Conservation (phyloP, 1,140 invertebrate genomes). For the Pissodes strobi region DNA sequence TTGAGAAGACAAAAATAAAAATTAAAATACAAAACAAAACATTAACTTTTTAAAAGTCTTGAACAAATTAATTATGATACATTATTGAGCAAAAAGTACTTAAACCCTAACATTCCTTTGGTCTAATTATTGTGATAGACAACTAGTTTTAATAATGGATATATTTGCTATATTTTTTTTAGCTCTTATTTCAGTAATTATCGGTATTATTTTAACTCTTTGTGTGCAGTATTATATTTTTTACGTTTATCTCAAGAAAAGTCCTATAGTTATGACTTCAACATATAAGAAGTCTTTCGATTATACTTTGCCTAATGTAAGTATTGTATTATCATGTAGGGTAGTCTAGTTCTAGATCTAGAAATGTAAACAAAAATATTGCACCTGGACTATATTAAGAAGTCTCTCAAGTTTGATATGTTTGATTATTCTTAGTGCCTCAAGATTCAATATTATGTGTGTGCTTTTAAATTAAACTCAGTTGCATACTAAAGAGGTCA, state of each 20-base stretch:
- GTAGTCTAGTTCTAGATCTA: no score
- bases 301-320: slow-evolving; percentile 58
- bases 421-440: no score
- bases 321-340: slow-evolving; percentile 21
- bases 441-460: no score
- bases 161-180: slow-evolving; percentile 41
- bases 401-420: no score
- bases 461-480: no score
- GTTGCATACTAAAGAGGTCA: no score
- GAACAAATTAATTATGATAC: no score
- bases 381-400: no score
- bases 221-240: slow-evolving; percentile 60
- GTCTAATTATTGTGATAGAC: slow-evolving; percentile 35
- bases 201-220: slow-evolving; percentile 59
- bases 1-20: no score
- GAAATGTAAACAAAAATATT: no score
- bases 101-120: slow-evolving; percentile 27
- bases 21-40: no score
- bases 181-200: slow-evolving; percentile 35
- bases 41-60: no score
- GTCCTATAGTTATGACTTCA: slow-evolving; percentile 52
- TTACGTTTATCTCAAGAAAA: slow-evolving; percentile 58
- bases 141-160: slow-evolving; percentile 35
- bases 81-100: background rate
- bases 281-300: slow-evolving; percentile 56